Conservation (phyloP, 2,113 vertebrate genomes). For the Salvelinus sp. region DNA sequence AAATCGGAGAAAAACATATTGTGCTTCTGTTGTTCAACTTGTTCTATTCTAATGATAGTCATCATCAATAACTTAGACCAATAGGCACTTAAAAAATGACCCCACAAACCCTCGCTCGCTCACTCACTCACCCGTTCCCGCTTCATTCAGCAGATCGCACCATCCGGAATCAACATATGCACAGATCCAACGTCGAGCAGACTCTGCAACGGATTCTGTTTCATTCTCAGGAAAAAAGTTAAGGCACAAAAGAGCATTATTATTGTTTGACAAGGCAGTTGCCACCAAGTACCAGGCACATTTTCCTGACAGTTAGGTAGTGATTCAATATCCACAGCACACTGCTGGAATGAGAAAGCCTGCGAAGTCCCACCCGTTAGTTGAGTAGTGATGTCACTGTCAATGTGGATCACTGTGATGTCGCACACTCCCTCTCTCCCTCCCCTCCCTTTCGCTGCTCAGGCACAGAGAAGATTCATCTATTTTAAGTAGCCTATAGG, state of each 20-base stretch:
- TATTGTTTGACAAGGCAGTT: not conserved
- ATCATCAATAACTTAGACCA: not conserved
- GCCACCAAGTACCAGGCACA: not conserved
- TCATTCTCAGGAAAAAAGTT: not conserved
- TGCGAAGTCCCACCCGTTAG: conserved; percentile 14
- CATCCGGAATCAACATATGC: not conserved
- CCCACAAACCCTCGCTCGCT: not conserved
- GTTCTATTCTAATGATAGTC: not conserved
- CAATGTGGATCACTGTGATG: conserved; percentile 36
- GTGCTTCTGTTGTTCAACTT: conserved; percentile 16
- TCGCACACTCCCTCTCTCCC: conserved; percentile 7
- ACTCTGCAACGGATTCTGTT: not conserved
- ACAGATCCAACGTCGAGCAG: not conserved
- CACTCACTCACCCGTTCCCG: not conserved
- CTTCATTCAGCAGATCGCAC: not conserved
- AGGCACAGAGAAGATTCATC: conserved; percentile 13
- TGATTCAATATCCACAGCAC: not conserved
- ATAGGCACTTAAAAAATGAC: not conserved
- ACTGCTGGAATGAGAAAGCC: not conserved
- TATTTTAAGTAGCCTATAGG: conserved; percentile 30
- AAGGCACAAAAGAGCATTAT: not conserved
- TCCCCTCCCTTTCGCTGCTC: conserved; percentile 2
- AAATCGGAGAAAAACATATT: not conserved
- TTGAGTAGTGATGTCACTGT: conserved; percentile 48
- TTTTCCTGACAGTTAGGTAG: not conserved